Conservation (phyloP, 2,888 invertebrate genomes). For the Napeogenes inachia region DNA sequence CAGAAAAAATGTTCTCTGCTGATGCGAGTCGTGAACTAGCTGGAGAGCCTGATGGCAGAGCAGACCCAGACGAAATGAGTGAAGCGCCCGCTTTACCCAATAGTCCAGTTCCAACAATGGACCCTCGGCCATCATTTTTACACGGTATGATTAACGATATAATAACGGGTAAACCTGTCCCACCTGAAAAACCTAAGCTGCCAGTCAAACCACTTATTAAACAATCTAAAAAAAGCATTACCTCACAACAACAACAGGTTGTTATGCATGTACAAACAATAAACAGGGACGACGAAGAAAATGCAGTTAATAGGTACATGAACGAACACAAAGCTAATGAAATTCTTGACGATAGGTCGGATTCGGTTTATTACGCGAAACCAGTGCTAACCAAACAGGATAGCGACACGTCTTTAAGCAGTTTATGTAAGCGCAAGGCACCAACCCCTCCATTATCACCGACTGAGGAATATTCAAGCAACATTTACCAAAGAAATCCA, state of each 20-base stretch:
- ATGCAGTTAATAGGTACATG: conserved; percentile 44
- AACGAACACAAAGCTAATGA: conserved; percentile 63
- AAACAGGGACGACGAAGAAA: conserved; percentile 57
- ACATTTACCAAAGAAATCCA: conserved; percentile 79
- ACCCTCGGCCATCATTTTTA: conserved; percentile 82
- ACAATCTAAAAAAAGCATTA: conserved; percentile 61
- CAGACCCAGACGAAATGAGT: conserved; percentile 84
- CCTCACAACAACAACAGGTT: conserved; percentile 62
- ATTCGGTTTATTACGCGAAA: conserved; percentile 67
- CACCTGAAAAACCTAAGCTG: conserved; percentile 84
- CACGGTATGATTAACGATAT: conserved; percentile 79
- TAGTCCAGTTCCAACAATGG: conserved; percentile 80
- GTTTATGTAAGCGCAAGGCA: conserved; percentile 84
- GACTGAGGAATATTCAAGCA: conserved; percentile 69
- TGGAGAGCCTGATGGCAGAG: conserved; percentile 91
- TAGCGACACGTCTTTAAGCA: conserved; percentile 73
- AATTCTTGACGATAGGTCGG: conserved; percentile 60
- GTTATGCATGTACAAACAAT: conserved; percentile 74
- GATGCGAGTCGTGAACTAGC: conserved; percentile 86
- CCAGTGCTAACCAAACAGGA: conserved; percentile 76
- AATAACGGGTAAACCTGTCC: conserved; percentile 76
- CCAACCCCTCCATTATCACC: conserved; percentile 83
- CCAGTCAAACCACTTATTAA: conserved; percentile 78
- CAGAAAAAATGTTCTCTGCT: conserved; percentile 67
- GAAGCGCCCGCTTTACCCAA: conserved; percentile 84